These are phyloP conservation scores for Ictalurus punctatus DNA, from an alignment of 2,113 vertebrate genomes.

Conservation along the genomic window DNA sequence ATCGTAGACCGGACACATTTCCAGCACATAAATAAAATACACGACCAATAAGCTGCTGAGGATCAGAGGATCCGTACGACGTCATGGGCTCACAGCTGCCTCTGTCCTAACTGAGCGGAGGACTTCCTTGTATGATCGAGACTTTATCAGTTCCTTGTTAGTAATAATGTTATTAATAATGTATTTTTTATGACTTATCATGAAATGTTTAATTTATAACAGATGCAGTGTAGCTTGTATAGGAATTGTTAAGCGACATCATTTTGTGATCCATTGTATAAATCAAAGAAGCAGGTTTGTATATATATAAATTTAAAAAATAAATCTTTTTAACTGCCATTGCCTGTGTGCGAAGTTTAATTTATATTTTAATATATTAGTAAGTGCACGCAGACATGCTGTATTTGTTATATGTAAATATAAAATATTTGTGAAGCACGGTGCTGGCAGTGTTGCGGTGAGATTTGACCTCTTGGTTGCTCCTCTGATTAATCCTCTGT, in stretches of 20 bases:
- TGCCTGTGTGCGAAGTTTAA: neutral
- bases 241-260: conserved; percentile 55
- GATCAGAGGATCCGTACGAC: neutral
- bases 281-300: conserved; percentile 50
- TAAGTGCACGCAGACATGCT: neutral
- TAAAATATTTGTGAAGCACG: neutral
- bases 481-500: neutral
- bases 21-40: neutral
- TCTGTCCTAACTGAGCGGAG: neutral
- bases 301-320: conserved; percentile 57
- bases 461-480: neutral
- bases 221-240: conserved; percentile 53
- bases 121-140: neutral
- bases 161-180: conserved; percentile 15
- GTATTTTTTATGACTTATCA: conserved; percentile 55
- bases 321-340: conserved; percentile 56
- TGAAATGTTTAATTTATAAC: conserved; percentile 49
- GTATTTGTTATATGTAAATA: too few species aligned
- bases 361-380: neutral
- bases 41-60: conserved; percentile 33
- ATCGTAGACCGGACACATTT: conserved; percentile 2
- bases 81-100: neutral
- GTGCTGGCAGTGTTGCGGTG: neutral
- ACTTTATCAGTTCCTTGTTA: neutral
- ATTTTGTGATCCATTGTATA: conserved; percentile 63